Conservation (phyloP, 2,113 vertebrate species). For the Benitochromis conjunctus region DNA sequence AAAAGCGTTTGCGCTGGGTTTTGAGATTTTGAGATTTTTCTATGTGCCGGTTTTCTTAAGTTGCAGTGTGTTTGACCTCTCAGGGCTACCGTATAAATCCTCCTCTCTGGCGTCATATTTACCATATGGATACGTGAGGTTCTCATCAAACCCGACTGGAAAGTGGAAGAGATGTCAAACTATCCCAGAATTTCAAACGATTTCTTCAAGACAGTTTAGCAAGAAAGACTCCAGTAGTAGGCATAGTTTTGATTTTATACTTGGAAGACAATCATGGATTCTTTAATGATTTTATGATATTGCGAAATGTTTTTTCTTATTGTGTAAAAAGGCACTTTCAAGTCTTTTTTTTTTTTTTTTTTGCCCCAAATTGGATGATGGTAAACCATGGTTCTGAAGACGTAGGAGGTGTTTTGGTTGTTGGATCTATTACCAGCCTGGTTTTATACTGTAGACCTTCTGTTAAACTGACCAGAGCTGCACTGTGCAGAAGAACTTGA, state of each 20-base stretch:
- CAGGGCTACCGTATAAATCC: background rate
- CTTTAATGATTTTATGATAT: background rate
- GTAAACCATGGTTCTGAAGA: background rate
- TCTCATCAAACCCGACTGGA: background rate
- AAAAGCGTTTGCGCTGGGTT: background rate
- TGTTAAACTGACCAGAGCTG: constrained; percentile 8
- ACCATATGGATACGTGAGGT: background rate
- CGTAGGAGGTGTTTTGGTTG: background rate
- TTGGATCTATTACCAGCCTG: background rate
- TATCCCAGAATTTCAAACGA: background rate
- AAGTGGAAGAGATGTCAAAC: background rate
- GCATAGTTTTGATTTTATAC: constrained; percentile 9
- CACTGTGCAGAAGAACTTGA: constrained; percentile 17
- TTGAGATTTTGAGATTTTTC: background rate
- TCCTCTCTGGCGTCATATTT: background rate
- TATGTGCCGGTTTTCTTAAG: background rate
- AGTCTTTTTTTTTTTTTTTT: background rate
- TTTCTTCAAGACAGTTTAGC: background rate
- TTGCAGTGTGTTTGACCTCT: background rate
- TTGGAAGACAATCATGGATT: constrained; percentile 58
- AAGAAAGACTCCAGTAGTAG: background rate
- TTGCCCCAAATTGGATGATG: background rate
- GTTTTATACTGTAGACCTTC: constrained; percentile 8
- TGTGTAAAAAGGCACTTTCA: constrained; percentile 43
- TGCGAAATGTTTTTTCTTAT: constrained; percentile 7